phyloP scores from a whole-genome alignment of 2,113 vertebrate genomes.

The Delphinapterus leucas region DNA sequence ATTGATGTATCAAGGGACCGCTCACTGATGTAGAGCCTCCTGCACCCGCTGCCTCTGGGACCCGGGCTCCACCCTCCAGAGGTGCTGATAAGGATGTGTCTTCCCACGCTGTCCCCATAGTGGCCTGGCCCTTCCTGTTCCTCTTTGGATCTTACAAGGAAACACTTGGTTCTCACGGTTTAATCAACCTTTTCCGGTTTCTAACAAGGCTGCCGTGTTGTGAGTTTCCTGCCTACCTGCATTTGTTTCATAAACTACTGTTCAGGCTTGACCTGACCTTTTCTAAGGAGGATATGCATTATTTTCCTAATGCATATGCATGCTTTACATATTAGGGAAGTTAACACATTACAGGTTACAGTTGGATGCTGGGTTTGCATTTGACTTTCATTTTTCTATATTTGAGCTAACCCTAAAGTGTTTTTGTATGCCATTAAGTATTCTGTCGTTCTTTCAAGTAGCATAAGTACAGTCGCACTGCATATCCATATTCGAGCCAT shows the following conservation, averaged over 20 bases:
- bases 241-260: neutral
- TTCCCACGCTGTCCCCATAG: fast-evolving
- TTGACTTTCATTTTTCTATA: constrained; percentile 4
- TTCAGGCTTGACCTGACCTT: neutral
- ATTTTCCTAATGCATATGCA: neutral
- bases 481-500: neutral
- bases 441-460: neutral
- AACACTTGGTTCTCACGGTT: neutral
- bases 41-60: too few species aligned
- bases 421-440: constrained; percentile 1
- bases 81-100: fast-evolving
- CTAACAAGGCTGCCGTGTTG: neutral
- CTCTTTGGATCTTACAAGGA: neutral
- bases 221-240: neutral
- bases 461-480: neutral
- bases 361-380: neutral
- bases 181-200: neutral
- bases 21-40: neutral
- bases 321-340: neutral
- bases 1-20: neutral
- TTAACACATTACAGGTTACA: neutral
- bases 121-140: neutral
- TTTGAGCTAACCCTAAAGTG: neutral
- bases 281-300: neutral
- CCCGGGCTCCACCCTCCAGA: fast-evolving